Evolutionary conservation across 2,797 vertebrate species (phyloP), one percentile per base, ranked within the genome.

Genomic region (Clarias laeviceps): DNA sequence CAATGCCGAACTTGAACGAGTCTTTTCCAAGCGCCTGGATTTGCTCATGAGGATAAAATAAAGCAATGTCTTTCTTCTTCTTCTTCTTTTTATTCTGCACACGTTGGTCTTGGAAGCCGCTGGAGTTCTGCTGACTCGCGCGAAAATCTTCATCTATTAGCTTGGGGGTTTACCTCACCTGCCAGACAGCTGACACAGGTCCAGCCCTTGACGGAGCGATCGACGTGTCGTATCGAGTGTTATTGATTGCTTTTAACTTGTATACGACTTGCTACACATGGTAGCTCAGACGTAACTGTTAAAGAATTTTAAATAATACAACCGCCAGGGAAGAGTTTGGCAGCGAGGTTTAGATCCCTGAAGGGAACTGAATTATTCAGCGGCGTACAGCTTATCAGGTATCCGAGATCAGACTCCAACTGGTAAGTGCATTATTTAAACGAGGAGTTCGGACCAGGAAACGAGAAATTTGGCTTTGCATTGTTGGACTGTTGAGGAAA

Each of bases 301-400:
- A 76, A 81, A 69, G 57, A 34, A 61, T 12, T 2, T 2, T 2
- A 12, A 50, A 50, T 11, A 50, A 50, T 2, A 50, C 45, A 50
- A 11, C 20, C 56, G 62, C 54, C 50, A 50, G 22, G 56, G 17
- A 72, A 72, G 81, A 78, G 37, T 62, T 66, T 87, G 29, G 61
- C 79, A 61, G 65, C 11, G 18, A 86, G 79, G 82, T 62, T 80
- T 78, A 40, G 66, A 84, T 54, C 83, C 59, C 82, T 84, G 84
- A n/a, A 50, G 68, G 76, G 78, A 24, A 4, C 85, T 90, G 88
- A 87, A 91, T 91, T 88, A 91, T 90, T 91, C 78, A 90, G 85
- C 81, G 79, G 80, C 57, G 73, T 62, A 74, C 54, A 61, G 66
- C 72, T 85, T 79, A 83, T 89, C 85, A 61, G 77, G 87, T 88